These are phyloP conservation scores for Ginglymostoma cirratum DNA, from an alignment of 2,113 vertebrate genomes.

Conservation along the genomic window DNA sequence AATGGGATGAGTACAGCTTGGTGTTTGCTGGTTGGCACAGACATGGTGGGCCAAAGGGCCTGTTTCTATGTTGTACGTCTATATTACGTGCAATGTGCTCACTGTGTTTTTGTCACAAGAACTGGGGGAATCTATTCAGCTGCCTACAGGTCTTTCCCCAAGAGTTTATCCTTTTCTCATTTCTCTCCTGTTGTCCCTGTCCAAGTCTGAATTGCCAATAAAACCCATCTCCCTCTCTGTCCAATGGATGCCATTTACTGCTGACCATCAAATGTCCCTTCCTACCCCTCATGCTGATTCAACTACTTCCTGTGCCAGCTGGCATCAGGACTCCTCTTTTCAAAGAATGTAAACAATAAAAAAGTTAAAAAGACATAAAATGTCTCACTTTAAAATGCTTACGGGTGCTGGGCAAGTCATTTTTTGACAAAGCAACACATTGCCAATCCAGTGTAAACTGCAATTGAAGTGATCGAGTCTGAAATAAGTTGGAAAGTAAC, in stretches of 20 bases:
- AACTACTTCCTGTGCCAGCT: neutral
- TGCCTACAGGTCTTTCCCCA: neutral
- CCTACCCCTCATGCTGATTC: neutral
- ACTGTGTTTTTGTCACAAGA: neutral
- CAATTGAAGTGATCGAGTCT: neutral
- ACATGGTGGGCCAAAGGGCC: too few relatives aligned
- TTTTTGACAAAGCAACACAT: neutral
- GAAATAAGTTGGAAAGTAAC: neutral
- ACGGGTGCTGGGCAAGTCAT: neutral
- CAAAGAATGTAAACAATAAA: neutral
- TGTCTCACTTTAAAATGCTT: neutral
- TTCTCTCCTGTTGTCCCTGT: neutral
- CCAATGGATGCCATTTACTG: neutral
- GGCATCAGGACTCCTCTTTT: neutral
- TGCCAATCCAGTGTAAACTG: neutral
- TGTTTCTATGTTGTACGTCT: too few relatives aligned
- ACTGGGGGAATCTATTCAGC: neutral
- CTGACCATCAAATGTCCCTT: neutral
- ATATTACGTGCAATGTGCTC: neutral
- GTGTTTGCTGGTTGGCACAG: too few relatives aligned
- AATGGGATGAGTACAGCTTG: too few relatives aligned
- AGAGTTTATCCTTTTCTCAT: neutral
- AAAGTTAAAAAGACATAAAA: neutral
- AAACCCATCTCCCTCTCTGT: neutral
- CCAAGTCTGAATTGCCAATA: neutral